Percentiles rank a stretch among this genome's conserved stretches.
Evolutionary conservation across 2,797 vertebrate species (phyloP).

Genomic region (Taeniopygia guttata): DNA sequence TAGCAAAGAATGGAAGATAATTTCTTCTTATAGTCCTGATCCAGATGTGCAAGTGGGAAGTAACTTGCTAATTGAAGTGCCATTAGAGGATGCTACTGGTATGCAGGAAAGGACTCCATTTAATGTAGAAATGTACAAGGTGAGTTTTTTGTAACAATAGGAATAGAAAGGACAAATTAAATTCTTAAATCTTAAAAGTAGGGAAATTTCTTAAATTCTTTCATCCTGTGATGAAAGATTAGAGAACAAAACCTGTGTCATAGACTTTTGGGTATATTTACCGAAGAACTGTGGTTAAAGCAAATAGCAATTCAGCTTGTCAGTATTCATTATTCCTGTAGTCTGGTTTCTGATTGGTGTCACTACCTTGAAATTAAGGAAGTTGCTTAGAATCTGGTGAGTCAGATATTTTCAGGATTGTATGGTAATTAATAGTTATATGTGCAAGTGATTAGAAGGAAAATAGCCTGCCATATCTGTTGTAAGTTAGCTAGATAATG

Average conservation of each 20-base stretch:
- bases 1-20: conserved; percentile 82
- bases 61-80: conserved; percentile 61
- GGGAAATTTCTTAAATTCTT: not conserved
- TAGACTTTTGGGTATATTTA: not conserved
- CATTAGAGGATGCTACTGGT: conserved; percentile 63
- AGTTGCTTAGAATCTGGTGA: not conserved
- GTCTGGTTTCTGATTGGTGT: not conserved
- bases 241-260: not conserved
- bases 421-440: not conserved
- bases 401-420: not conserved
- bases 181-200: not conserved
- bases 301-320: not conserved
- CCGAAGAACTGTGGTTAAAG: not conserved
- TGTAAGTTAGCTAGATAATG: not conserved
- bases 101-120: conserved; percentile 37
- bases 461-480: not conserved
- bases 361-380: not conserved
- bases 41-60: conserved; percentile 15
- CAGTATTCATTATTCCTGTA: not conserved
- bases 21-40: conserved; percentile 73
- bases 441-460: not conserved
- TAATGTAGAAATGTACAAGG: conserved; percentile 81
- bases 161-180: not conserved
- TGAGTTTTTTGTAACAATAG: not conserved
- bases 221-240: not conserved